Base-by-base conservation (phyloP, 2,797 vertebrate species). In the Catharus ustulatus region DNA sequence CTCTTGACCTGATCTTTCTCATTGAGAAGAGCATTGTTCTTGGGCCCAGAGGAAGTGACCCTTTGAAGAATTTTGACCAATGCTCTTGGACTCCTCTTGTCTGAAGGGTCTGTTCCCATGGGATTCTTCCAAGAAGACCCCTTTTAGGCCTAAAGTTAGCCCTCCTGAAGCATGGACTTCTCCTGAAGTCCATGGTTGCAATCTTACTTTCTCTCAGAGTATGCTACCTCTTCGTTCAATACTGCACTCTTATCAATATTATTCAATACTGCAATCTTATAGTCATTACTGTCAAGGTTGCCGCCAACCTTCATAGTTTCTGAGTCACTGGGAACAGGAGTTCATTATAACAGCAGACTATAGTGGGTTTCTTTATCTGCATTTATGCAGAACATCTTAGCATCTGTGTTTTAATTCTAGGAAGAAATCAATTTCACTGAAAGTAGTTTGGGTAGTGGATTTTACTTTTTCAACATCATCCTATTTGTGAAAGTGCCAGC, bases 31-130 rank as follows among this genome's bases (percentile, higher is more conserved):
- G 19, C 27, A 68, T 13, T 10, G 2, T 38, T 69, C 43, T 24
- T 43, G 11, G 4, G 55, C 19, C 13, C 30, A 46, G 8, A 38
- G 19, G 19, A 49, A 49, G 19, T 13, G 4, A 42, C n/a, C 13
- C 48, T n/a, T 49, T 49, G 48, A 49, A 15, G 27, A 43, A 38
- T 49, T 62, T 2, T 43, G 27, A 43, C 11, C 13, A 55, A n/a
- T 0, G 0, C 4, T 75, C 19, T 62, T 49, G 11, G 22, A 29
- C 3, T 0, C 4, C 1, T 20, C 16, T 77, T 46, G n/a, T 13
- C 13, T 61, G 24, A 23, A 34, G 13, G 6, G 6, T 75, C 22
- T 43, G 11, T 62, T 75, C 27, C 34, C 27, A 43, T 38, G 63
- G 3, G 19, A 36, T 68, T 55, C 34, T 55, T 38, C 36, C 13